These are phyloP conservation scores for Drosophila villosipedis DNA, from an alignment of 2,888 invertebrate genomes.

Conservation along the genomic window DNA sequence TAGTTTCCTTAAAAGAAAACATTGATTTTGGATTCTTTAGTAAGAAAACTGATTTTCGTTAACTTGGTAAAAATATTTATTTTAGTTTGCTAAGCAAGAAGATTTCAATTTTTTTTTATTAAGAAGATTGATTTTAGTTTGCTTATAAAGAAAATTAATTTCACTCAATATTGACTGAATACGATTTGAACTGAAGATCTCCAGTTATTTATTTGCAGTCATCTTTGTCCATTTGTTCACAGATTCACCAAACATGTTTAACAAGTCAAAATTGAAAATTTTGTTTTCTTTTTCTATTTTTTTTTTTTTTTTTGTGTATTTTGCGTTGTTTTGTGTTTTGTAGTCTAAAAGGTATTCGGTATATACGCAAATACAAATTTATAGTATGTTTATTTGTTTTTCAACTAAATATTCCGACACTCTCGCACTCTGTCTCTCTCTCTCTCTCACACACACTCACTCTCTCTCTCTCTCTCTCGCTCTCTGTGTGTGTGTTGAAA, in stretches of 20 bases:
- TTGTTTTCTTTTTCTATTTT: neutral
- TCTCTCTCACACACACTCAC: conserved; percentile 12
- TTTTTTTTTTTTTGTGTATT: neutral
- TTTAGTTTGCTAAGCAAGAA: neutral
- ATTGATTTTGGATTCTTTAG: neutral
- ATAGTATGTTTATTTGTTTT: conserved; percentile 66
- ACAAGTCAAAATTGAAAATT: conserved; percentile 1
- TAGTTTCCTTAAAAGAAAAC: neutral
- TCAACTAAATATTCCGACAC: conserved; percentile 49
- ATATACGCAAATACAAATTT: conserved; percentile 43
- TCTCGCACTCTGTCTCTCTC: conserved; percentile 10
- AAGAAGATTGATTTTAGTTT: neutral
- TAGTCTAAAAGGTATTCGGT: conserved; percentile 40
- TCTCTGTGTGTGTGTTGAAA: conserved; percentile 40
- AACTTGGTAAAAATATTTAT: neutral
- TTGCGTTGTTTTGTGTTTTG: conserved; percentile 27
- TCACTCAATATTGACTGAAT: too few species aligned
- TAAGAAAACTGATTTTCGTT: neutral
- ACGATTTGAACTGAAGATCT: neutral
- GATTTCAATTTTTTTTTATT: neutral
- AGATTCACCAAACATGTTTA: neutral
- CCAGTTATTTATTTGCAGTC: conserved; percentile 4
- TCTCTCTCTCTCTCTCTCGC: neutral
- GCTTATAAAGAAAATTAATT: neutral
- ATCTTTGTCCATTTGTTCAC: neutral